Evolutionary conservation across 1,140 invertebrate genomes (phyloP).

Genomic region (Drosophila dunni): DNA sequence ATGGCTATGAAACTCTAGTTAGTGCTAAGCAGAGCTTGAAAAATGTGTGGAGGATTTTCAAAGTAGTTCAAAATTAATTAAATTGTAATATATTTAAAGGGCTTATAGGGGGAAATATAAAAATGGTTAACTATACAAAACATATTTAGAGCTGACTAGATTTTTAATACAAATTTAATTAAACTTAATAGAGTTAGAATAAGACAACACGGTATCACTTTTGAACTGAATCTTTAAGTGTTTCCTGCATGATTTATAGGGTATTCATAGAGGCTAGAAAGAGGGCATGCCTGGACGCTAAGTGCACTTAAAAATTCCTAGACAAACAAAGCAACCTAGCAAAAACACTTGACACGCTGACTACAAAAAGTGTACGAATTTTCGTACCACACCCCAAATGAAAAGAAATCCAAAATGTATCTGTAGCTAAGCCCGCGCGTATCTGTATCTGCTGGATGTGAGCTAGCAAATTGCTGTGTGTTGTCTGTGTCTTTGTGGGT

Average conservation of each 20-base stretch:
- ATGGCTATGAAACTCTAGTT: neutral
- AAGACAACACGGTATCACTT: too few relatives aligned
- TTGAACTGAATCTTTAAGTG: too few relatives aligned
- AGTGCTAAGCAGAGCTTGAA: conserved; percentile 16
- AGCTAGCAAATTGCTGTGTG: conserved; percentile 33
- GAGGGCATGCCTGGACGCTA: neutral
- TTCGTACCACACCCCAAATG: conserved; percentile 9
- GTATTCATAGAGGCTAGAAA: too few relatives aligned
- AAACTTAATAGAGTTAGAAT: too few relatives aligned
- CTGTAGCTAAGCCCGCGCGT: conserved; percentile 13
- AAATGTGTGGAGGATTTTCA: neutral
- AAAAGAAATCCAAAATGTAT: conserved; percentile 11
- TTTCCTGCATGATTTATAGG: too few relatives aligned
- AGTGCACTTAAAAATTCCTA: conserved; percentile 62
- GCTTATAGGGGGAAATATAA: too few relatives aligned
- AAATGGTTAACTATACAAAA: too few relatives aligned
- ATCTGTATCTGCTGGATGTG: conserved; percentile 56
- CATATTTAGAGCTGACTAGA: too few relatives aligned
- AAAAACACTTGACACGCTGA: conserved; percentile 78
- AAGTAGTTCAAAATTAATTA: neutral
- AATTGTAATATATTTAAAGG: neutral
- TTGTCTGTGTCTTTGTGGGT: conserved; percentile 47
- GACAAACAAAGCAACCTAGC: conserved; percentile 53
- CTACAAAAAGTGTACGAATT: conserved; percentile 12
- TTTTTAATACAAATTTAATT: too few relatives aligned